Percentiles rank a stretch among this genome's conserved stretches.
phyloP scores from a whole-genome alignment of 2,113 vertebrate species.

The Bos taurus region DNA sequence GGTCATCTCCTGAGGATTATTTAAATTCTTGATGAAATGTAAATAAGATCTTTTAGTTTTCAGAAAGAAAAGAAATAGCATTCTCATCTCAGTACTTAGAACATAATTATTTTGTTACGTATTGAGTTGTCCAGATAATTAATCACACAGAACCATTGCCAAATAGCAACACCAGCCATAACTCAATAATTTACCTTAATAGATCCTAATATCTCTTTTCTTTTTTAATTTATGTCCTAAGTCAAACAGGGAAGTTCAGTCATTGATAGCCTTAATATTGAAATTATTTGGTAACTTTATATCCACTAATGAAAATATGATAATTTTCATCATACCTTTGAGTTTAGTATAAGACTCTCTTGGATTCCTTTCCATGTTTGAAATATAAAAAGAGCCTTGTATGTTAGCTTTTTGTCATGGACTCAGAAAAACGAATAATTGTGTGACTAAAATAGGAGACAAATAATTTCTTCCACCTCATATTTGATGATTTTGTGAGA shows the following conservation, averaged over 20 bases:
- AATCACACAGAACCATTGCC: not conserved
- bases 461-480: not conserved
- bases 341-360: not conserved
- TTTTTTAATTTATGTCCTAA: not conserved
- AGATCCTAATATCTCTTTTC: not conserved
- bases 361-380: not conserved
- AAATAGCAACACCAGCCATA: not conserved
- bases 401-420: not conserved
- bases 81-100: not conserved
- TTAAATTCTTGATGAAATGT: constrained; percentile 42
- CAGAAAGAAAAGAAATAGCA: not conserved
- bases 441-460: not conserved
- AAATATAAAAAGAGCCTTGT: not conserved
- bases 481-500: not conserved
- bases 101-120: not conserved
- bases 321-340: not conserved
- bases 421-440: not conserved
- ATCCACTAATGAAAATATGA: not conserved
- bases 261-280: not conserved
- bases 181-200: not conserved
- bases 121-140: not conserved
- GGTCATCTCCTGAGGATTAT: constrained; percentile 6
- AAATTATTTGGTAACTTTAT: constrained; percentile 13
- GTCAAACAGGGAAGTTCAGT: not conserved
- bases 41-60: constrained; percentile 25